Conservation (phyloP, 2,797 vertebrate genomes). For the Mus caroli region DNA sequence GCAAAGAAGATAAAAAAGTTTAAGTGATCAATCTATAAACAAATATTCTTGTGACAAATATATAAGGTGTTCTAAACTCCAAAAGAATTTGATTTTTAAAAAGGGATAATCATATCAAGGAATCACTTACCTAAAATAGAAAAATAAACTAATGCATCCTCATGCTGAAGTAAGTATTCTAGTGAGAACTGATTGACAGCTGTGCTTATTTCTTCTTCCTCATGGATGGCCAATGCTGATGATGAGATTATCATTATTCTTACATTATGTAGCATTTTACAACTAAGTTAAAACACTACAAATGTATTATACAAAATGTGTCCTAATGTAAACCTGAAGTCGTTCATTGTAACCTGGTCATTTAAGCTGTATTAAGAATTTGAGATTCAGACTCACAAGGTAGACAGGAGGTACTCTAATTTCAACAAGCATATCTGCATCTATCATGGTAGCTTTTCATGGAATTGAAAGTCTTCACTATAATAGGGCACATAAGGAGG, state of each 20-base stretch:
- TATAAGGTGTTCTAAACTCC: not conserved
- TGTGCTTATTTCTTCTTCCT: not conserved
- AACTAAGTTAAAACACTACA: constrained; percentile 33
- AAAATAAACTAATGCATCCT: not conserved
- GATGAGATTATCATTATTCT: not conserved
- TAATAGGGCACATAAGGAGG: not conserved
- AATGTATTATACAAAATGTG: not conserved
- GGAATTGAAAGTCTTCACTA: not conserved
- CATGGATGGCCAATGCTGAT: not conserved
- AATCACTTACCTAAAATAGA: not conserved
- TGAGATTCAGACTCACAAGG: not conserved
- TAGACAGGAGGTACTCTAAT: not conserved
- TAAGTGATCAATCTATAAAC: not conserved
- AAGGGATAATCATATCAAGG: not conserved
- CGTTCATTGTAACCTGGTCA: not conserved
- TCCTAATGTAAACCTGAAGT: not conserved
- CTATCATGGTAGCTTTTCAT: not conserved
- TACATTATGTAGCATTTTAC: not conserved
- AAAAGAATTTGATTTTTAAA: not conserved
- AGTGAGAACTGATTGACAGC: not conserved
- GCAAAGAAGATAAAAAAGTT: not conserved
- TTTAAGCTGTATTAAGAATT: not conserved
- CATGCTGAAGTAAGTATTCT: not conserved
- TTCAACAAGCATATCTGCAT: not conserved
- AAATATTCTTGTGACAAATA: not conserved